Evolutionary conservation across 2,888 invertebrate genomes (phyloP), one percentile per base, ranked within the genome.

Genomic region (Ennomos quercinarius): DNA sequence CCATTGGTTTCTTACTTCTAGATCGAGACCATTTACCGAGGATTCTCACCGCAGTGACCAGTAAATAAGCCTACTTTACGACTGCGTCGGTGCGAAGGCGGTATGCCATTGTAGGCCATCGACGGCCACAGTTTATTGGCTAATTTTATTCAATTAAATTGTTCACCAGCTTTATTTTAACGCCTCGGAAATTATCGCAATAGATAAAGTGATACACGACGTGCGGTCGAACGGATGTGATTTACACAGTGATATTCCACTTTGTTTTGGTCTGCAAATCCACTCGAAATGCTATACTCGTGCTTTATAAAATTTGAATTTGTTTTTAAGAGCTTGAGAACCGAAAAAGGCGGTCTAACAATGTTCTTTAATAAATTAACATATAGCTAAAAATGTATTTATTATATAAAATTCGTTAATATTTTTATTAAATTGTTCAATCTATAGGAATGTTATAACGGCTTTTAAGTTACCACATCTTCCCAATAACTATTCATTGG

Each of bases 91-190:
- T 73, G 71, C 73, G 67, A 71, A 81, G 76, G 78, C 79, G 90
- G 91, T 89, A 90, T 91, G 87, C 90, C 89, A 90, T 91, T 92
- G 91, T 91, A 80, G 81, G 76, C 68, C 80, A 81, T 87, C 87
- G 87, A 87, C 82, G 78, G 68, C 74, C 73, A 71, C 80, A 87
- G 77, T 92, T 92, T 92, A 92, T 91, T 88, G 89, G 89, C 89
- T 91, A 91, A 91, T 91, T 91, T 91, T 86, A 87, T 91, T 89
- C 91, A 91, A 91, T 91, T 91, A 91, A 90, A 91, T 88, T 88
- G 89, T 90, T 89, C 84, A 75, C 75, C 55, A 53, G 60, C 55
- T 60, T 64, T 61, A 56, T 49, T 87, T 89, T 86, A 87, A 83
- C 89, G 85, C 87, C 80, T 84, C 65, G 77, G 70, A 83, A 88